phyloP scores from a whole-genome alignment of 2,888 invertebrate species.

The Oxycera nigricornis region DNA sequence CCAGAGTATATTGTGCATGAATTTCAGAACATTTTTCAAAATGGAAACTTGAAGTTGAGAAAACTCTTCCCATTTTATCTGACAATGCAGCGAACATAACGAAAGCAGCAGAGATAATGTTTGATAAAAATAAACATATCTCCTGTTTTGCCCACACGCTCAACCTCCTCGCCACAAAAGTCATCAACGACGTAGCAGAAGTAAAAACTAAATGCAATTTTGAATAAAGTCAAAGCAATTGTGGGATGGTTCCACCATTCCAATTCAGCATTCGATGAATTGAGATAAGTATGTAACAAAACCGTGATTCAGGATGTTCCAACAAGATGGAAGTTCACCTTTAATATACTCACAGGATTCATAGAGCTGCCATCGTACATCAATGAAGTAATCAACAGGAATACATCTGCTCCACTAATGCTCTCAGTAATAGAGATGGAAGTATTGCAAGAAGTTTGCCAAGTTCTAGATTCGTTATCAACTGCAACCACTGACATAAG shows the following conservation, averaged over 20 bases:
- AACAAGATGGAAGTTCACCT: not conserved
- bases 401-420: conserved; percentile 30
- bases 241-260: conserved; percentile 17
- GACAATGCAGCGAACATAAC: not conserved
- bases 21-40: not conserved
- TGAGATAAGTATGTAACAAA: conserved; percentile 11
- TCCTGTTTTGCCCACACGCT: not conserved
- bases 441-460: conserved; percentile 20
- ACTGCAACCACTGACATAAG: conserved; percentile 23
- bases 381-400: conserved; percentile 11
- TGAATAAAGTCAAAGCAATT: conserved; percentile 23
- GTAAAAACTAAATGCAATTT: conserved; percentile 18
- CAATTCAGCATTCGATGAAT: not conserved
- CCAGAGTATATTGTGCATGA: not conserved
- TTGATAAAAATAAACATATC: not conserved
- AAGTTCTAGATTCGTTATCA: conserved; percentile 23
- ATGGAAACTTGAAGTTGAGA: not conserved
- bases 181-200: not conserved
- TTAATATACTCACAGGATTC: conserved; percentile 15
- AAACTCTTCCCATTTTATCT: not conserved
- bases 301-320: conserved; percentile 12
- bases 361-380: conserved; percentile 16
- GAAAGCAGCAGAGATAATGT: not conserved
- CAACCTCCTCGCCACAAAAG: not conserved
- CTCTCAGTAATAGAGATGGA: conserved; percentile 32